Evolutionary conservation across 1,140 invertebrate genomes (phyloP).

Genomic region (Asobara japonica): DNA sequence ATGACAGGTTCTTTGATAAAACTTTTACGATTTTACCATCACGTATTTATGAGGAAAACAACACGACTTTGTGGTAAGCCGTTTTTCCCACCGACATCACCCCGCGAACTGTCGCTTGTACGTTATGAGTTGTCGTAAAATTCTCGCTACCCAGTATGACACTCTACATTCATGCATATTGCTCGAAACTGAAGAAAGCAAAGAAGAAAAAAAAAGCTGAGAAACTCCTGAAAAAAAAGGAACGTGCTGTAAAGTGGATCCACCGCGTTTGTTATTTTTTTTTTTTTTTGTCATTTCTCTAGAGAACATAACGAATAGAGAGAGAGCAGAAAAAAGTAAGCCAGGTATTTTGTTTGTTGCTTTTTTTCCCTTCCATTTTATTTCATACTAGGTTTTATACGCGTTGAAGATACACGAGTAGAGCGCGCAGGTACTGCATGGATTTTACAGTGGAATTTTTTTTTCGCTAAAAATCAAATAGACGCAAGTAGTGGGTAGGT

Average conservation of each 20-base stretch:
- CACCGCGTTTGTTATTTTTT: not conserved
- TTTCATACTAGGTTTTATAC: not conserved
- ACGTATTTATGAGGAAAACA: not conserved
- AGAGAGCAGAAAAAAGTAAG: not conserved
- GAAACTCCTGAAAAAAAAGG: not conserved
- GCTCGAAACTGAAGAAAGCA: not conserved
- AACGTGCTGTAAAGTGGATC: not conserved
- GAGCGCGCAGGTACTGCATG: not conserved
- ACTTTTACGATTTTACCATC: not conserved
- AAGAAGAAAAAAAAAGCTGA: not conserved
- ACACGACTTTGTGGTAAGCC: not conserved
- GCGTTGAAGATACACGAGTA: not conserved
- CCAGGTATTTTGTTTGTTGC: not conserved
- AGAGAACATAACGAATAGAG: not conserved
- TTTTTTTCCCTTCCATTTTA: not conserved
- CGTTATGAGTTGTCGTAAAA: slow-evolving; percentile 6
- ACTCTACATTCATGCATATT: slow-evolving; percentile 3
- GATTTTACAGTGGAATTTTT: slow-evolving; percentile 23
- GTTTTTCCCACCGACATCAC: not conserved
- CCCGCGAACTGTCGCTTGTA: not conserved
- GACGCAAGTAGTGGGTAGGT: slow-evolving; percentile 14
- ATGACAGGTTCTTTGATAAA: not conserved
- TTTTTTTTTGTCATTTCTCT: not conserved
- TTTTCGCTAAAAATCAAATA: slow-evolving; percentile 29
- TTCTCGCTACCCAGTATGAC: not conserved